Conservation (phyloP, 2,113 vertebrate genomes). For the Ophthalmolycus amberensis region DNA sequence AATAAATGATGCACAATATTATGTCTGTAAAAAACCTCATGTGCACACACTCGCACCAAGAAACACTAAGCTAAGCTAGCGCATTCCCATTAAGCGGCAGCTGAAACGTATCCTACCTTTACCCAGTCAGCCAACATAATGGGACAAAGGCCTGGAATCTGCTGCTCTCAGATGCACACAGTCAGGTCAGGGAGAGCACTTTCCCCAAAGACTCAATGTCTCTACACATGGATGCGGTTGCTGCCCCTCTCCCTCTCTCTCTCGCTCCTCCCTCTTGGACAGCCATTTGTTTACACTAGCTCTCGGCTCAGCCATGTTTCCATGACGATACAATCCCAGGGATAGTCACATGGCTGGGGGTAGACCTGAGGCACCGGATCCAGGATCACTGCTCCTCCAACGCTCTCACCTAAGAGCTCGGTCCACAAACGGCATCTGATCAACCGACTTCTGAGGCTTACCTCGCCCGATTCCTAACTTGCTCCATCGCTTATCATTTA, state of each 20-base stretch:
- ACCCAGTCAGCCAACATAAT: slow-evolving; percentile 61
- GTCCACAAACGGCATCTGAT: slow-evolving; percentile 14
- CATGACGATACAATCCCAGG: slow-evolving; percentile 78
- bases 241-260: slow-evolving; percentile 57
- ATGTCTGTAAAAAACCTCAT: slow-evolving; percentile 1
- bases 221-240: slow-evolving; percentile 68
- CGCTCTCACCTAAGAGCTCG: slow-evolving; percentile 27
- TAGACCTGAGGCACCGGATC: slow-evolving; percentile 62
- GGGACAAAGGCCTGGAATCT: slow-evolving; percentile 68
- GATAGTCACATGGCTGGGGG: slow-evolving; percentile 72
- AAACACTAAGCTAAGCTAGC: slow-evolving; percentile 8
- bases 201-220: slow-evolving; percentile 61
- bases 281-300: slow-evolving; percentile 82
- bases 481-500: neutral
- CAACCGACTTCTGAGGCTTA: slow-evolving; percentile 1
- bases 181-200: slow-evolving; percentile 35
- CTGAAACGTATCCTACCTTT: slow-evolving; percentile 68
- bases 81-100: slow-evolving; percentile 57
- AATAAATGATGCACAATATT: slow-evolving; percentile 16
- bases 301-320: slow-evolving; percentile 80
- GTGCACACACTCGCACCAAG: slow-evolving; percentile 8
- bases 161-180: slow-evolving; percentile 52
- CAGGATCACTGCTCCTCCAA: slow-evolving; percentile 52
- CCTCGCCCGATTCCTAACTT: neutral
- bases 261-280: slow-evolving; percentile 66